Percentiles rank a stretch among this genome's conserved stretches.
phyloP scores from a whole-genome alignment of 2,113 vertebrate genomes.

The Nannospalax galili region DNA sequence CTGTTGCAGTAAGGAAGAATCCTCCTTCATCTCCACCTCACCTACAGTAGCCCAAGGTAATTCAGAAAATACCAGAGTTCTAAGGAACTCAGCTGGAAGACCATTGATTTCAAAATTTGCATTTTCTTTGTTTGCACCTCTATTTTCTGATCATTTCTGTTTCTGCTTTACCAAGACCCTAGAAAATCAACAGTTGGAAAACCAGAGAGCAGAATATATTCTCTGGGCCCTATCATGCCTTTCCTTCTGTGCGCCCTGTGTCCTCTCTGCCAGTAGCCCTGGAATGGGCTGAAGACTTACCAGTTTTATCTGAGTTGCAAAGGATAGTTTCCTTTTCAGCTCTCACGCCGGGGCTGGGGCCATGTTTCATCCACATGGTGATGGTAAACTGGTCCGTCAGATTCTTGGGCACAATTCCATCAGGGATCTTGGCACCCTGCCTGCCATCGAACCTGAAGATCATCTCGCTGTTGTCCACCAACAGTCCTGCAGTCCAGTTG shows the following conservation, averaged over 20 bases:
- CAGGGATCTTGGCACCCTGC: conserved; percentile 97
- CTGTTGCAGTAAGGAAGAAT: not conserved
- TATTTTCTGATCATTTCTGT: not conserved
- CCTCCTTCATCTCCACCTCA: rapidly evolving
- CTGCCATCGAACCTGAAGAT: conserved; percentile 97
- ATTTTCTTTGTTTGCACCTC: not conserved
- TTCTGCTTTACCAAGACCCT: not conserved
- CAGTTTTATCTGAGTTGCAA: conserved; percentile 98
- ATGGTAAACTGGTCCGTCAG: conserved; percentile 98
- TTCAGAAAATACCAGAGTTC: not conserved
- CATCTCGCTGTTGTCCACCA: conserved; percentile 93
- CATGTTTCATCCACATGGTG: conserved; percentile 98
- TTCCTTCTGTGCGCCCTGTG: rapidly evolving
- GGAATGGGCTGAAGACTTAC: conserved; percentile 81
- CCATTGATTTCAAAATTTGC: no score
- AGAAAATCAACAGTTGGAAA: not conserved
- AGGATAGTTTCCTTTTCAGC: conserved; percentile 98
- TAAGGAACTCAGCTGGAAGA: not conserved
- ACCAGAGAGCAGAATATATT: not conserved
- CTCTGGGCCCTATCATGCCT: rapidly evolving
- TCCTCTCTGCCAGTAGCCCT: rapidly evolving
- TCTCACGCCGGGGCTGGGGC: conserved; percentile 94
- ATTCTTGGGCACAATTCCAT: conserved; percentile 95
- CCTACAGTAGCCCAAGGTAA: not conserved
- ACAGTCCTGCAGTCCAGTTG: conserved; percentile 95